phyloP scores from a whole-genome alignment of 2,113 vertebrate species.

The Macquaria australasica region DNA sequence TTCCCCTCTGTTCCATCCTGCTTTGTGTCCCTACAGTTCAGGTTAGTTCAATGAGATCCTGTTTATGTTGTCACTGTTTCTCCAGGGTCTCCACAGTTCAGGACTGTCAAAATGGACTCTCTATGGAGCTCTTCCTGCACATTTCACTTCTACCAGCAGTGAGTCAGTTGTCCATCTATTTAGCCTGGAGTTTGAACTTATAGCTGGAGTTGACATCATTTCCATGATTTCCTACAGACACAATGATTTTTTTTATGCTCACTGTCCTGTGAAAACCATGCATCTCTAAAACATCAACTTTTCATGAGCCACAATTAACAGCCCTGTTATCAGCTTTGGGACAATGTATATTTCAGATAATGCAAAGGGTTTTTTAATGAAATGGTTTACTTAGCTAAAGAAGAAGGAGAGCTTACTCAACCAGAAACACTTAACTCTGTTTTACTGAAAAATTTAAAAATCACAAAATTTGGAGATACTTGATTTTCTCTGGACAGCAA shows the following conservation, averaged over 20 bases:
- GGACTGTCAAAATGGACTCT: conserved; percentile 66
- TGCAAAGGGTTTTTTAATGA: neutral
- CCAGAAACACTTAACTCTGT: neutral
- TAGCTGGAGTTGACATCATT: neutral
- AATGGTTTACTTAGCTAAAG: neutral
- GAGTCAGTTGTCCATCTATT: conserved; percentile 46
- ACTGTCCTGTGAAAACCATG: neutral
- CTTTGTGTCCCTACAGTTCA: neutral
- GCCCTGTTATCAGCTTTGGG: neutral
- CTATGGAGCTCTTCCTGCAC: conserved; percentile 67
- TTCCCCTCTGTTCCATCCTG: neutral
- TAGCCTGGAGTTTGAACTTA: neutral
- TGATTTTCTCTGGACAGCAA: neutral
- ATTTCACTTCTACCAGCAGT: conserved; percentile 77
- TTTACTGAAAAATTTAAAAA: neutral
- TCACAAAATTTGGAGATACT: neutral
- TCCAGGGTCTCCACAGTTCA: conserved; percentile 25
- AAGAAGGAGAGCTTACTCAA: neutral
- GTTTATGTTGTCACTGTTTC: neutral
- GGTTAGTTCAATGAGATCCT: neutral
- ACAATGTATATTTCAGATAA: neutral
- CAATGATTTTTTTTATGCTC: too few species aligned
- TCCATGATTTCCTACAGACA: neutral
- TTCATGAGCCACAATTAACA: neutral
- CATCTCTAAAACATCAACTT: neutral